A percentile compares a stretch with the other conserved stretches of the same genome.
phyloP scores from a whole-genome alignment of 2,888 invertebrate species.

The Terebella lapidaria region DNA sequence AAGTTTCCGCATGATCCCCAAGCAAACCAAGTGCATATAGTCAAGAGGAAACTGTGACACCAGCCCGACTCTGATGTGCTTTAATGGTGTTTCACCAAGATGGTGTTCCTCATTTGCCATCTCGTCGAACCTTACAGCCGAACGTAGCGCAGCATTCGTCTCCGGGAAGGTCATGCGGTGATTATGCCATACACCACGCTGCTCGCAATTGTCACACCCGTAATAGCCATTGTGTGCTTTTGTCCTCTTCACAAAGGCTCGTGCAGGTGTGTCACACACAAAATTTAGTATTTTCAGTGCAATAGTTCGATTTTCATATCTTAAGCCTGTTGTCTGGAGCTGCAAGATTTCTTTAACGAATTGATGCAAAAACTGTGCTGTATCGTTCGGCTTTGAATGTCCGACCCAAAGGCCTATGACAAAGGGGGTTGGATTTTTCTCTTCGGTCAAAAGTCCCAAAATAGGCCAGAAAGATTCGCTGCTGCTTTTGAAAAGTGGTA shows the following conservation, averaged over 20 bases:
- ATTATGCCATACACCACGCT: constrained; percentile 13
- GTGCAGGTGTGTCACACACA: constrained; percentile 39
- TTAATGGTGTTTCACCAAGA: constrained; percentile 26
- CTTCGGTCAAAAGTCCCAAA: neutral
- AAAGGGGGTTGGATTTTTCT: constrained; percentile 5
- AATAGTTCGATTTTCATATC: neutral
- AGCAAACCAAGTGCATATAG: constrained; percentile 38
- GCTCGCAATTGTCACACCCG: constrained; percentile 35
- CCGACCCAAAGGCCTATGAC: constrained; percentile 8
- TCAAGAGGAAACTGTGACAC: constrained; percentile 31
- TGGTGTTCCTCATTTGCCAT: constrained; percentile 25
- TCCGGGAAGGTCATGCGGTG: constrained; percentile 7
- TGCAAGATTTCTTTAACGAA: constrained; percentile 10
- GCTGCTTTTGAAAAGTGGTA: constrained; percentile 15
- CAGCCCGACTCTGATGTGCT: constrained; percentile 22
- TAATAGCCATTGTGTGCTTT: constrained; percentile 35
- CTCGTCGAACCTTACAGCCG: constrained; percentile 22
- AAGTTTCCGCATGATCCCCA: constrained; percentile 30
- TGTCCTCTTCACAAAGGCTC: constrained; percentile 30
- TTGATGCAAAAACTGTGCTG: constrained; percentile 1
- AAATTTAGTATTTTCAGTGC: constrained; percentile 19
- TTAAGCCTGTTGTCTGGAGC: constrained; percentile 1
- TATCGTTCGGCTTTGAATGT: constrained; percentile 3
- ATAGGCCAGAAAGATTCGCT: constrained; percentile 12
- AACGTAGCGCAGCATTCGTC: constrained; percentile 13